Base-by-base conservation (phyloP, 2,113 vertebrate genomes). In the Thomomys bottae region DNA sequence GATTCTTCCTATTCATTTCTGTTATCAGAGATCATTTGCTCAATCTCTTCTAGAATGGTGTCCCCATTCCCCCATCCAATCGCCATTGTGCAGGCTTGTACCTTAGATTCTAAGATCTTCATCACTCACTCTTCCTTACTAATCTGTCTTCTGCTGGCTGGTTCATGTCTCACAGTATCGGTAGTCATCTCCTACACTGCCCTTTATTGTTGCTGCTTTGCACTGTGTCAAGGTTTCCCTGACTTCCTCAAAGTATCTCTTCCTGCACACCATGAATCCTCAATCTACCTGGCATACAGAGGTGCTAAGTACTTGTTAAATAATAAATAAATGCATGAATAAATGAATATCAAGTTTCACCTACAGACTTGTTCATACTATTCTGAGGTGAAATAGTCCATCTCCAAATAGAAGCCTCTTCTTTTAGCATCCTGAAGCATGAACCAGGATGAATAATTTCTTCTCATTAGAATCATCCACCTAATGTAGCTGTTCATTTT, bases 1-100 rank as follows among this genome's bases (percentile, higher is more conserved):
- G 28, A 24, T 85, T 89, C 68, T 77, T 84, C 49, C 78, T 63
- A 79, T 67, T 91, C 66, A 71, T 95, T 85, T 78, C 28, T 84
- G 61, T 88, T 38, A 79, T 32, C 17, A 85, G 7, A 72, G 49
- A 67, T 32, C 23, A 64, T 64, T 68, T 77, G 85, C 76, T 72
- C 5, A 54, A 81, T 45, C 24, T 83, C 15, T 90, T 93, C 66
- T 32, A 95, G 24, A 75, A 85, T 42, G 18, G 54, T 90, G n/a
- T 24, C 67, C 26, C 11, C 49, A 12, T 54, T 14, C 49, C 49
- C 49, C 49, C 11, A 2, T 8, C 24, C 71, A 85, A 45, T 57
- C 20, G 17, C 26, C 78, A 49, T 78, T 49, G n/a, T n/a, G 26
- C 26, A 38, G 38, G 40, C 32, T 77, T 36, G 45, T 49, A 40